Base-by-base conservation (phyloP, 2,113 vertebrate genomes). In the Gambusia holbrooki region DNA sequence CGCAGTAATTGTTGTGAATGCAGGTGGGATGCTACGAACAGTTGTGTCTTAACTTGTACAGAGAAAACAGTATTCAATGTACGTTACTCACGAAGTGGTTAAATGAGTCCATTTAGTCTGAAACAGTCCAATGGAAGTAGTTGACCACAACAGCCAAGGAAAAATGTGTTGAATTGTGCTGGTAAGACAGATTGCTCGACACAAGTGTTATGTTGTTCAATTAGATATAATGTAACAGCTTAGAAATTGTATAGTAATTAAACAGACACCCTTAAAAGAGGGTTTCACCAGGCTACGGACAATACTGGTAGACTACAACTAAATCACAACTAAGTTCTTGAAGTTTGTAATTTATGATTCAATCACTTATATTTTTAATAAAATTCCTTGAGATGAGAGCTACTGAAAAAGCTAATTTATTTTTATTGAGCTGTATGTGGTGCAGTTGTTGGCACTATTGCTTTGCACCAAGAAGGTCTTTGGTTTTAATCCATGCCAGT, bases 91-190 rank as follows among this genome's bases (percentile, higher is more conserved):
- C 70, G 75, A 74, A 68, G 81, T 74, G 77, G 83, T 79, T 71
- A 69, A 75, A 75, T 69, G 80, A 88, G 76, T 83, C 80, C 71
- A 91, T 92, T 90, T 83, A 90, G 83, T 72, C 63, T 65, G 76
- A 91, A 79, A 45, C 71, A 76, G 37, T 62, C 63, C 17, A 29
- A 15, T 48, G 45, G 4, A 48, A 48, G 15, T 48, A 1, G 5
- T 17, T 19, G 45, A 48, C 17, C 5, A 58, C 19, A 58, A n/a
- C 22, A 2, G 8, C 0, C 5, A 48, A 48, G 9, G n/a, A 58
- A 10, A 11, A 10, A 25, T 58, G 9, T n/a, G 7, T 3, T 58
- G 22, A 9, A n/a, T 58, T 58, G 19, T 58, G 22, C 51, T 58
- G 51, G 14, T 17, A 19, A 48, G 14, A 17, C 45, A 58, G 9